Base-by-base conservation (phyloP, 2,888 invertebrate species). In the Argyra leucocephala region DNA sequence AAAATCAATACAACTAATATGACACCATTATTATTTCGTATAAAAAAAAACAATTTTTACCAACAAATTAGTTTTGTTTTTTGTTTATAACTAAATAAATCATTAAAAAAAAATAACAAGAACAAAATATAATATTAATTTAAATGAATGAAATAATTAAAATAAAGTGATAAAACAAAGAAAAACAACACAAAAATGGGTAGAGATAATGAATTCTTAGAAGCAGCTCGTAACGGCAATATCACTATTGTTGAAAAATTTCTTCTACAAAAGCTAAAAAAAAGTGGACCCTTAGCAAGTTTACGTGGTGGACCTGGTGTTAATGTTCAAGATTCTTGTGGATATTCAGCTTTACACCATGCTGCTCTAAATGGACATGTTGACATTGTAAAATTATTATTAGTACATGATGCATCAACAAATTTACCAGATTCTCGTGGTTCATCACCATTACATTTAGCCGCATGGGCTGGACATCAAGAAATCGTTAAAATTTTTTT, bases 191-290 rank as follows among this genome's bases (percentile, higher is more conserved):
- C 22, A 58, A 66, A 60, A 48, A 96, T 96, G 95, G 96, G 96
- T 79, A 94, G 94, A 83, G 96, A 96, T 82, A 93, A 95, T 82
- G 96, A 96, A 83, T 86, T 96, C 81, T 84, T 96, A 80, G 96
- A 96, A 79, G 96, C 95, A 74, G 93, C 96, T 72, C 88, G 96
- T 75, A 92, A 88, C 83, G 96, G 96, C 78, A 93, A 96, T 81
- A 86, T 89, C 75, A 84, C 86, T 72, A 86, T 89, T 74, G 92
- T 95, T 71, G 94, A 95, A 81, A 95, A 93, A 84, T 90, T 96
- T 76, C 83, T 96, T 74, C 88, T 86, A 73, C 91, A 91, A 81
- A 88, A 90, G 82, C 88, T 89, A 76, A 93, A 91, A 85, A 89
- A 92, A 85, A 91, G 91, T 84, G 94, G 94, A 83, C 93, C 93